These are phyloP conservation scores for Sander lucioperca DNA, from an alignment of 2,113 vertebrate genomes.

Conservation along the genomic window DNA sequence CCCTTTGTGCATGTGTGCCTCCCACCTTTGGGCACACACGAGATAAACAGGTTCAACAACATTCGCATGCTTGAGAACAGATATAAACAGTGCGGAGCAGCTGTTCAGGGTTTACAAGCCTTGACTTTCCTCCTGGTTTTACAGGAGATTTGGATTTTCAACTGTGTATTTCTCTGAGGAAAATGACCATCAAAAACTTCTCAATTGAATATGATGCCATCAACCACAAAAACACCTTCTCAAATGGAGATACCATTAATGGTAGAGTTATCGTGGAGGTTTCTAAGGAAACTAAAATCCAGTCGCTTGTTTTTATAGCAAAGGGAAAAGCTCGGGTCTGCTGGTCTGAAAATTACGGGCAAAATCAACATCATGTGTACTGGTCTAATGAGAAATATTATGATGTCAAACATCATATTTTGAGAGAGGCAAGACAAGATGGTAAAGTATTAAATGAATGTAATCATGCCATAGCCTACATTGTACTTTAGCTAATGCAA, in stretches of 20 bases:
- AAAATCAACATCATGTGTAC: background rate
- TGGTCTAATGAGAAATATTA: conserved; percentile 75
- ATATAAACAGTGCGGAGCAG: background rate
- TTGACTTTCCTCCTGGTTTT: background rate
- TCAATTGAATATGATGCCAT: conserved; percentile 77
- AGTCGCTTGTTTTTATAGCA: conserved; percentile 59
- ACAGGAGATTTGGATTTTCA: background rate
- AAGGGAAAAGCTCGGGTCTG: conserved; percentile 69
- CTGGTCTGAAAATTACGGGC: conserved; percentile 62
- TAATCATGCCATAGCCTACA: background rate
- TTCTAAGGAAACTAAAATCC: conserved; percentile 64
- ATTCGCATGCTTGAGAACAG: accelerated
- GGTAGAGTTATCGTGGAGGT: conserved; percentile 75
- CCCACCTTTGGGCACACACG: background rate
- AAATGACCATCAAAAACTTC: conserved; percentile 62
- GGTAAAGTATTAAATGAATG: conserved; percentile 60
- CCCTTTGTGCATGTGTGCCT: background rate
- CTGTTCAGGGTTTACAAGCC: accelerated
- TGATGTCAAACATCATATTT: conserved; percentile 57
- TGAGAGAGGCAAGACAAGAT: conserved; percentile 60
- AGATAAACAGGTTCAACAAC: conserved; percentile 7
- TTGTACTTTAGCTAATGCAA: background rate
- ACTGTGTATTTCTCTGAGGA: background rate
- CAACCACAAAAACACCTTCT: conserved; percentile 76
- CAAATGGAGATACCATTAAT: conserved; percentile 75